Evolutionary conservation across 2,888 invertebrate species (phyloP), one percentile per base, ranked within the genome.

Genomic region (Orthonychiurus folsomi): DNA sequence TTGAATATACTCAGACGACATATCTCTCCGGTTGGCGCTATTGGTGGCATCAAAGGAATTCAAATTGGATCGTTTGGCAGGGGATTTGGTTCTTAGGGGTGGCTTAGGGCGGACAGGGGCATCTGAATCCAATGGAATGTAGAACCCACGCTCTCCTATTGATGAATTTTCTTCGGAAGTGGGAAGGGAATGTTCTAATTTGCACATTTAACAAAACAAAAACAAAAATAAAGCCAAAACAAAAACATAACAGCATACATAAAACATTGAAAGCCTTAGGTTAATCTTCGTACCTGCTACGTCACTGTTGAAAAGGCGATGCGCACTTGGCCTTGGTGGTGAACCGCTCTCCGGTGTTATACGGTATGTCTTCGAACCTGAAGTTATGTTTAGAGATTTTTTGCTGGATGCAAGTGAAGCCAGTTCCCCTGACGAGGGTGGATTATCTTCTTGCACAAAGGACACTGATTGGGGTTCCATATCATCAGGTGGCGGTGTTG

Each of bases 401-500:
- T 70, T 71, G 26, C 63, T 64, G 28, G 63, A 64, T 37, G 58
- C 64, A 58, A 70, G 63, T 21, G 72, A 70, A 27, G 66, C 63
- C 56, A 69, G 53, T 50, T 71, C 70, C 23, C 65, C 63, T 2
- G 72, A 69, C 9, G 69, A 63, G 2, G 70, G 66, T 21, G 67
- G 66, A 54, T 69, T 66, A 28, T 71, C 73, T 50, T 72, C 72
- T 53, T 73, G 73, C 5, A 73, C 73, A 62, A 93, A 93, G 61
- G 91, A 92, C 74, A 93, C 92, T 79, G 88, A 91, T 77, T 93
- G 93, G 0, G 93, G 92, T 74, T 90, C 91, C 91, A 93, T 92
- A 75, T 90, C 90, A 75, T 89, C 90, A 24, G 84, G 84, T 61
- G 86, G 83, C 27, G 85, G 86, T 18, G 84, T 82, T 53, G 85